phyloP scores from a whole-genome alignment of 2,888 invertebrate genomes.

The Amiota minor region DNA sequence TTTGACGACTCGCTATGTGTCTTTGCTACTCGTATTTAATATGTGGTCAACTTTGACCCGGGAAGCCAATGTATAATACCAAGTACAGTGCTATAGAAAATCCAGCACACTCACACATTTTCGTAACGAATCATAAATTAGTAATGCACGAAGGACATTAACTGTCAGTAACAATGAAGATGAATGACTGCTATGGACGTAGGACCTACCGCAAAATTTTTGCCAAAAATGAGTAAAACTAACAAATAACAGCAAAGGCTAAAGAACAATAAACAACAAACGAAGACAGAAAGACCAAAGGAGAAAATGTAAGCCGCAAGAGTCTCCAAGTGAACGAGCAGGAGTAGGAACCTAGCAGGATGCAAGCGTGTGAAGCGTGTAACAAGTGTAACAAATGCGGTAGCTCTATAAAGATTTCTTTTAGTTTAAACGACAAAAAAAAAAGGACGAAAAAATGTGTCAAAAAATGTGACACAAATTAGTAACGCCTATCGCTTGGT shows the following conservation, averaged over 20 bases:
- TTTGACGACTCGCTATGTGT: constrained; percentile 47
- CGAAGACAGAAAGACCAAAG: constrained; percentile 33
- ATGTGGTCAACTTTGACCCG: constrained; percentile 38
- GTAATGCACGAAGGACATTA: constrained; percentile 45
- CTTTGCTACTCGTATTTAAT: constrained; percentile 36
- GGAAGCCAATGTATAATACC: background rate
- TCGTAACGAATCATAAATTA: constrained; percentile 62
- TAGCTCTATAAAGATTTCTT: constrained; percentile 16
- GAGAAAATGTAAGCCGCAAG: constrained; percentile 28
- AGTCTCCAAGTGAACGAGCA: constrained; percentile 20
- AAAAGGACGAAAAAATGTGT: constrained; percentile 38
- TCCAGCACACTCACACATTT: constrained; percentile 51
- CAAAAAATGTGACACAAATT: constrained; percentile 68
- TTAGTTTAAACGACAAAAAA: constrained; percentile 5
- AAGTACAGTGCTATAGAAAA: constrained; percentile 30
- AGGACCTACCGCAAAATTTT: constrained; percentile 62
- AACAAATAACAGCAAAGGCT: constrained; percentile 8
- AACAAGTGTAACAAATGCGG: constrained; percentile 62
- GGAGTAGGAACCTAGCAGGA: background rate
- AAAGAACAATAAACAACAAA: constrained; percentile 15
- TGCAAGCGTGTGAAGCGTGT: constrained; percentile 62
- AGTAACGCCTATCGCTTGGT: constrained; percentile 57
- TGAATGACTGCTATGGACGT: constrained; percentile 54
- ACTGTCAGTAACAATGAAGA: constrained; percentile 43
- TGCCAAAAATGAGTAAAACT: constrained; percentile 48